Evolutionary conservation across 2,113 vertebrate species (phyloP).

Genomic region (Casuarius casuarius): DNA sequence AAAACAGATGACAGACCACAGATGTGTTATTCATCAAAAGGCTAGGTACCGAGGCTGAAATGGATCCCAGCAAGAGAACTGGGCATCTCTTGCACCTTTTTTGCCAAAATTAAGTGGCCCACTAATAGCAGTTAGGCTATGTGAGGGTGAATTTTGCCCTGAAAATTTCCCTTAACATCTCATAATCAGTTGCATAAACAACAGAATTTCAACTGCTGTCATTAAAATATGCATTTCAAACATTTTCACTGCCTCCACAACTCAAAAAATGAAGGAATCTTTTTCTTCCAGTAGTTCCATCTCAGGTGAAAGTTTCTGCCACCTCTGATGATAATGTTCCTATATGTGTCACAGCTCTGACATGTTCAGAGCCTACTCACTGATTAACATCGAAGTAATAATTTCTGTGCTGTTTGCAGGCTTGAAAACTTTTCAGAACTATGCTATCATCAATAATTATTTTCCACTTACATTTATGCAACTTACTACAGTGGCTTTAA

Average conservation of each 20-base stretch:
- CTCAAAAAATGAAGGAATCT: background rate
- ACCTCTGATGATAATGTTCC: background rate
- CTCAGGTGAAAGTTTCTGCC: background rate
- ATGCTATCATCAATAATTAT: background rate
- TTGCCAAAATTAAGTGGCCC: background rate
- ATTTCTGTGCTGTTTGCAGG: background rate
- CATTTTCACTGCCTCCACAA: background rate
- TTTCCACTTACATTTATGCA: background rate
- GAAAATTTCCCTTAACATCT: background rate
- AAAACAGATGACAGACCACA: fast-evolving
- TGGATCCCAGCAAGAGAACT: background rate
- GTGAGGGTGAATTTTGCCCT: background rate
- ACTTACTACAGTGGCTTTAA: background rate
- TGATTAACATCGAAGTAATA: constrained; percentile 25
- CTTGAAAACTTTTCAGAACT: constrained; percentile 7
- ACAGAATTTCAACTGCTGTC: background rate
- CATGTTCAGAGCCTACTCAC: background rate
- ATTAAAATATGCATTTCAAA: background rate
- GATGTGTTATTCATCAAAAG: background rate
- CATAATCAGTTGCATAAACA: background rate
- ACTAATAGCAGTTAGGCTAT: fast-evolving
- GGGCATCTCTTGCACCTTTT: background rate
- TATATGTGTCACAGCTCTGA: background rate
- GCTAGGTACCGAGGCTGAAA: background rate
- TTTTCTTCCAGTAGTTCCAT: background rate